Base-by-base conservation (phyloP, 2,888 invertebrate genomes). In the Scaptomyza polygonia region DNA sequence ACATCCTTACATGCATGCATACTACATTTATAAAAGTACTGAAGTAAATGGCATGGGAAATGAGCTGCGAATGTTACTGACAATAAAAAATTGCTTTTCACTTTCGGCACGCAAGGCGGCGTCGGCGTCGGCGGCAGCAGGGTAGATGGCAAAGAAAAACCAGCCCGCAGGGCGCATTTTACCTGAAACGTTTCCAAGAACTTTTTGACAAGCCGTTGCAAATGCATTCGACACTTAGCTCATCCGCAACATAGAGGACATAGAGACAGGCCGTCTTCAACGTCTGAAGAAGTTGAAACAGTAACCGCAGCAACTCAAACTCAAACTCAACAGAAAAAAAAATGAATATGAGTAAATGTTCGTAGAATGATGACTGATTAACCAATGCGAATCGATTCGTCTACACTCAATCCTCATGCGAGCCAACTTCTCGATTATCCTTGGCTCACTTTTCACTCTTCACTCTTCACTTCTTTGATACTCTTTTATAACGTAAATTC, bases 351-450 rank as follows among this genome's bases (percentile, higher is more conserved):
- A 66, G 36, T 36, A 36, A 14, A 39, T 16, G 9, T 39, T 6
- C 6, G 16, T 39, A 12, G 18, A 21, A 76, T 81, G 25, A 72
- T 84, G 84, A 87, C 69, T 85, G 84, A 85, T 85, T 87, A 85
- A 74, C 67, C 87, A 82, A 63, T 74, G 53, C 82, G 59, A 85
- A 85, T 87, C 79, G 85, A 85, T 85, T 39, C 87, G 78, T 71
- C 78, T 71, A 67, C 73, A 85, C 85, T 76, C 75, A 76, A 75
- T 77, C 72, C 61, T 53, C 59, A 59, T 29, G 54, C 72, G 44
- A 44, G 21, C 44, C 48, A 54, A 34, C 14, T 36, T 18, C 42
- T 34, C 47, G 72, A 68, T 75, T 77, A 77, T 77, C 77, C 77
- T 77, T 55, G 32, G 29, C 32, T 36, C 39, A 39, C 3, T 39